Percentiles rank a stretch among this genome's conserved stretches.
Evolutionary conservation across 2,888 invertebrate species (phyloP).

Genomic region (Acanthoscelides obtectus): DNA sequence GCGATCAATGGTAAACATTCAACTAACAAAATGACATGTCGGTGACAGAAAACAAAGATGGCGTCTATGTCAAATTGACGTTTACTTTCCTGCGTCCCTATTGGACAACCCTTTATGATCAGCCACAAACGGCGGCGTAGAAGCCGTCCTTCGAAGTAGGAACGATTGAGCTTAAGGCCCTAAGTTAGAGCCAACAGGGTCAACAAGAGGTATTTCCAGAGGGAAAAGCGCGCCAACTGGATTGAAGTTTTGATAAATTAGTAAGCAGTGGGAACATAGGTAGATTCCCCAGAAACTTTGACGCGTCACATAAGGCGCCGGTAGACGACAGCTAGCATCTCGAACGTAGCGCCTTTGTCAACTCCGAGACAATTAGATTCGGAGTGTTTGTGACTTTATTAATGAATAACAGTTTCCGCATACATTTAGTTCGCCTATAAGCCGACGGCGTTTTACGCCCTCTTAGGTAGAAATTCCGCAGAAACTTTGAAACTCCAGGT

Average conservation of each 20-base stretch:
- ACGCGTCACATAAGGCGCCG: background rate
- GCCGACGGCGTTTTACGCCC: background rate
- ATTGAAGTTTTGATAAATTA: background rate
- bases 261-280: background rate
- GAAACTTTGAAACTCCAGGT: background rate
- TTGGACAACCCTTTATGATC: no score
- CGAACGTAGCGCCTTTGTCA: background rate
- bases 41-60: no score
- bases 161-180: no score
- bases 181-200: background rate
- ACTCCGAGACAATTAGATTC: slow-evolving; percentile 5
- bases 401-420: slow-evolving; percentile 4
- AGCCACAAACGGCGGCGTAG: no score
- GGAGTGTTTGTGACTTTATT: slow-evolving; percentile 5
- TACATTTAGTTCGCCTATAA: background rate
- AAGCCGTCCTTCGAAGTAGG: no score
- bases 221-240: background rate
- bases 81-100: no score
- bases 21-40: no score
- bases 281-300: background rate
- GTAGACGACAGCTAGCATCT: background rate
- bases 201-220: background rate
- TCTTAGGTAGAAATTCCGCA: background rate
- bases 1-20: no score
- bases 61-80: no score